Evolutionary conservation across 2,888 invertebrate genomes (phyloP), one percentile per base, ranked within the genome.

Genomic region (Euproctis similis): DNA sequence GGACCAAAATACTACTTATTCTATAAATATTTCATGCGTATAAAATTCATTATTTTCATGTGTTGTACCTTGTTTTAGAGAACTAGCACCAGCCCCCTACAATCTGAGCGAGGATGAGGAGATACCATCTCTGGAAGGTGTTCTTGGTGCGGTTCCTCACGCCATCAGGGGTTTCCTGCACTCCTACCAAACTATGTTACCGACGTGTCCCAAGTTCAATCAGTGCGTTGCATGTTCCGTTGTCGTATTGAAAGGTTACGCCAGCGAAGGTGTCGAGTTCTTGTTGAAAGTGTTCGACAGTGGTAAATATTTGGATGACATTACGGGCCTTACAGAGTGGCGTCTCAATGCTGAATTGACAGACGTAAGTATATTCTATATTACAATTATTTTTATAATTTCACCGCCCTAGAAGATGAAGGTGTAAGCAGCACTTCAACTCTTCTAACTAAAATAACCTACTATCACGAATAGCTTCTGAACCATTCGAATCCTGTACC

Each of bases 201-300:
- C 97, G 1, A 92, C 95, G 1, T 94, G 95, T 21, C 86, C 89
- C 27, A 91, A 94, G 51, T 99, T 96, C 82, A 87, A 89, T 30
- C 92, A 94, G 44, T 99, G 98, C 61, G 94, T 96, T 23, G 98
- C 96, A 0, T 99, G 99, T 63, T 97, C 97, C 0, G 77, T 87
- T 41, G 33, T 59, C 0, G 74, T 85, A 1, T 37, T 82, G 4
- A 49, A 63, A 7, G 59, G 63, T 24, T 85, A 82, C 32, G 64
- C 50, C 28, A 58, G 66, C 1, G 78, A 87, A 7, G 90, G 91
- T 0, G 87, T 89, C 26, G 87, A 89, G 9, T 96, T 97, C 65
- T 67, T 97, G 13, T 59, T 92, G 27, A 87, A 91, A 51, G 95
- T 91, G 0, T 94, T 95, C 54, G 90, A 93, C 56, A 90, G 92